Percentiles rank a stretch among this genome's conserved stretches.
Conservation (phyloP, 1,140 invertebrate genomes). For the Plectrocnemia conspersa region DNA sequence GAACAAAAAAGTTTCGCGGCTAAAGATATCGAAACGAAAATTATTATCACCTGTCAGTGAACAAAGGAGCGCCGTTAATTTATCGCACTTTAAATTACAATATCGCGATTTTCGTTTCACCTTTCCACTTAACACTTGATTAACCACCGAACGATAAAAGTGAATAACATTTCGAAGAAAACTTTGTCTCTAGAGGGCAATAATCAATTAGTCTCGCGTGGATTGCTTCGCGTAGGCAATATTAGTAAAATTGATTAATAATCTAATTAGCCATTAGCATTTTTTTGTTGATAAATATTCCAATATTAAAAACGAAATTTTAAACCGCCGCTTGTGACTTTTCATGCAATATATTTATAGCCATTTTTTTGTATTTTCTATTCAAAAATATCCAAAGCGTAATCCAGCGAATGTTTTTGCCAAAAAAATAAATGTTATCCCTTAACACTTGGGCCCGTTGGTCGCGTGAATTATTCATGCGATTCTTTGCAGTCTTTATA, state of each 20-base stretch:
- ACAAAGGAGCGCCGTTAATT: slow-evolving; percentile 20
- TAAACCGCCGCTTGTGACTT: neutral
- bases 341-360: neutral
- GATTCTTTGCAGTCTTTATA: slow-evolving; percentile 10
- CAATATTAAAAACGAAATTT: neutral
- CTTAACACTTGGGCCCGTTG: slow-evolving; percentile 3
- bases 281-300: neutral
- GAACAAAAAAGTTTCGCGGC: no score
- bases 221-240: neutral
- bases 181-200: no score
- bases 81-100: slow-evolving; percentile 24
- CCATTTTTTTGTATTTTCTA: no score
- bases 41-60: slow-evolving; percentile 25
- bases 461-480: slow-evolving; percentile 17
- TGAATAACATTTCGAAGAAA: no score
- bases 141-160: slow-evolving; percentile 13
- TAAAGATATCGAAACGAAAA: slow-evolving; percentile 20
- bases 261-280: neutral
- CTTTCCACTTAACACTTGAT: slow-evolving; percentile 22
- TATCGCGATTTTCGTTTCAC: slow-evolving; percentile 18
- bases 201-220: neutral
- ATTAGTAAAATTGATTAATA: neutral
- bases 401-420: no score
- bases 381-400: neutral
- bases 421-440: slow-evolving; percentile 16